Evolutionary conservation across 2,113 vertebrate species (phyloP).

Genomic region (Dicerorhinus sumatrensis): DNA sequence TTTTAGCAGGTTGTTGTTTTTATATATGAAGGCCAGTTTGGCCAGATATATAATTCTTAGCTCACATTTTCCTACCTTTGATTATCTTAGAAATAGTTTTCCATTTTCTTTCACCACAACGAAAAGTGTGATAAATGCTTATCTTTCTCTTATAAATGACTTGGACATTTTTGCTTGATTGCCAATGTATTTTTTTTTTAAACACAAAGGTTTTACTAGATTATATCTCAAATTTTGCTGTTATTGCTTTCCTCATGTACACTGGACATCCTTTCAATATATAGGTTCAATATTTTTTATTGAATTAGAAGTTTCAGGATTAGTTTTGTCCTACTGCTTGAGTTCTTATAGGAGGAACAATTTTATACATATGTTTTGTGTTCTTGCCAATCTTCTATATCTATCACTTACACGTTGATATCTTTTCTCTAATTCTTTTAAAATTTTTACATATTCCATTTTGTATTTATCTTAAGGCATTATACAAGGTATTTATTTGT

Average conservation of each 20-base stretch:
- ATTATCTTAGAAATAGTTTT: background rate
- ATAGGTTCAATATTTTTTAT: background rate
- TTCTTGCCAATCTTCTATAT: background rate
- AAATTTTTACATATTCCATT: background rate
- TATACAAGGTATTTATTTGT: background rate
- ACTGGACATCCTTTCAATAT: background rate
- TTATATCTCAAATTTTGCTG: background rate
- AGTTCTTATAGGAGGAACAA: background rate
- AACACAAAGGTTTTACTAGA: background rate
- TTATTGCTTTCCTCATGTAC: background rate
- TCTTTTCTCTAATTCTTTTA: background rate
- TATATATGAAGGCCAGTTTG: background rate
- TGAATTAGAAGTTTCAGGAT: background rate
- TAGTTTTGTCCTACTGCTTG: background rate
- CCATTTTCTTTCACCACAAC: background rate
- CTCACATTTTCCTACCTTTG: background rate
- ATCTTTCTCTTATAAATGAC: background rate
- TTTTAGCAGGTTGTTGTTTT: background rate
- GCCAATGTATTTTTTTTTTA: background rate
- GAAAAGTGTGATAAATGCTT: background rate
- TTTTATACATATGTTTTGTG: background rate
- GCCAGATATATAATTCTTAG: background rate
- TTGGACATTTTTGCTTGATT: background rate
- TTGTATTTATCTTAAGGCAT: background rate
- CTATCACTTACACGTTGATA: background rate